phyloP scores from a whole-genome alignment of 1,140 invertebrate species.

The Sminthurinus signatus region DNA sequence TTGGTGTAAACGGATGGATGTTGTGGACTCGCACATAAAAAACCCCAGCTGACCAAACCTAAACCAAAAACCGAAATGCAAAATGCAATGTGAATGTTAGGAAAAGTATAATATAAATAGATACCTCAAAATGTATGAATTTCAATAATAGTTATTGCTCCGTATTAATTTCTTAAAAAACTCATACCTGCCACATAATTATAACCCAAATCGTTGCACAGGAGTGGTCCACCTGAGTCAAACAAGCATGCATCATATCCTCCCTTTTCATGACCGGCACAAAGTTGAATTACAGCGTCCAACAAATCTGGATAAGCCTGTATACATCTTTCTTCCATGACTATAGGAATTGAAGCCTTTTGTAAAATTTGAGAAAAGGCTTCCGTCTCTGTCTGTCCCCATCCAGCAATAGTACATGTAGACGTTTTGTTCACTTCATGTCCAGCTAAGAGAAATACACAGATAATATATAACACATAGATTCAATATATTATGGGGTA shows the following conservation, averaged over 20 bases:
- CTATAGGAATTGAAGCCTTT: neutral
- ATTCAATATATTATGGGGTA: too few relatives aligned
- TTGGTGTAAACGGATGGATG: too few relatives aligned
- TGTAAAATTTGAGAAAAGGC: neutral
- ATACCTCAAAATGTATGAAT: too few relatives aligned
- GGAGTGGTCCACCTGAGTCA: slow-evolving; percentile 17
- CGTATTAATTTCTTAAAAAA: slow-evolving; percentile 7
- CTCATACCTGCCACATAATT: slow-evolving; percentile 17
- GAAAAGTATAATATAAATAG: too few relatives aligned
- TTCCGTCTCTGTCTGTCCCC: neutral
- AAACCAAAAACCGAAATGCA: too few relatives aligned
- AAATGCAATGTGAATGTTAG: too few relatives aligned
- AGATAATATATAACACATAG: too few relatives aligned
- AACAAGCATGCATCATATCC: slow-evolving; percentile 9
- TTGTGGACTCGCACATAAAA: too few relatives aligned
- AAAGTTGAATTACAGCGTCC: neutral
- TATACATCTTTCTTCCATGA: neutral
- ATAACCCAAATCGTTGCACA: slow-evolving; percentile 3
- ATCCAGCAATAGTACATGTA: slow-evolving; percentile 3
- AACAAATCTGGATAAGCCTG: slow-evolving; percentile 2
- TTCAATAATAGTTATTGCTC: too few relatives aligned
- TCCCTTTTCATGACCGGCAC: slow-evolving; percentile 7
- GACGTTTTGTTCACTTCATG: neutral
- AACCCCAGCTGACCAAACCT: too few relatives aligned
- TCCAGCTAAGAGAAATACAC: too few relatives aligned